These are phyloP conservation scores for Micrastur ruficollis DNA, from an alignment of 2,797 vertebrate genomes.

Conservation along the genomic window DNA sequence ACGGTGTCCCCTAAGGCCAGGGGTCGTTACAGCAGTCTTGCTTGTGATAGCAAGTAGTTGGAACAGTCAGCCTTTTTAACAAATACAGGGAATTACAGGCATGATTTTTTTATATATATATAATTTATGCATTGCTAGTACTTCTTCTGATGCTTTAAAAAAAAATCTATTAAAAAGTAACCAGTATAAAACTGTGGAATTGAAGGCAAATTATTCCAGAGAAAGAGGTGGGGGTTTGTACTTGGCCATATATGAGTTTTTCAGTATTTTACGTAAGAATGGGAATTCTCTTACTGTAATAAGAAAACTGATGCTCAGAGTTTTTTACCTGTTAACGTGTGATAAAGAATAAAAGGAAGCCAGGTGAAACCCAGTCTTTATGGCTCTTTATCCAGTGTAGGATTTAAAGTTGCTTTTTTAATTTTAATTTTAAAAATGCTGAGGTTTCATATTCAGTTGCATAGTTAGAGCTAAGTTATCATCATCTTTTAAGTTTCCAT, in stretches of 20 bases:
- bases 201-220: neutral
- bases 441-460: neutral
- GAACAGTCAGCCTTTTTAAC: neutral
- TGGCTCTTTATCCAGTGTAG: neutral
- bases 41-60: neutral
- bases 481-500: neutral
- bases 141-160: neutral
- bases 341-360: neutral
- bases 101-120: rapidly evolving
- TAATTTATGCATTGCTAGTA: neutral
- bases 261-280: neutral
- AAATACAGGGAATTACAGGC: neutral
- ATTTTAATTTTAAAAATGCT: neutral
- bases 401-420: neutral
- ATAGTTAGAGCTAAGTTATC: neutral
- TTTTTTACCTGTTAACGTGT: neutral
- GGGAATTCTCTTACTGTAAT: neutral
- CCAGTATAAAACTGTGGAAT: neutral
- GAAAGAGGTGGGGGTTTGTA: neutral
- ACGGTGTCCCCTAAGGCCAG: neutral
- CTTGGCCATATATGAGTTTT: neutral
- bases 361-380: neutral
- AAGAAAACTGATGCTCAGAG: neutral
- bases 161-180: neutral
- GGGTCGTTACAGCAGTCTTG: neutral